Evolutionary conservation across 2,113 vertebrate genomes (phyloP).

Genomic region (Etia nguti): DNA sequence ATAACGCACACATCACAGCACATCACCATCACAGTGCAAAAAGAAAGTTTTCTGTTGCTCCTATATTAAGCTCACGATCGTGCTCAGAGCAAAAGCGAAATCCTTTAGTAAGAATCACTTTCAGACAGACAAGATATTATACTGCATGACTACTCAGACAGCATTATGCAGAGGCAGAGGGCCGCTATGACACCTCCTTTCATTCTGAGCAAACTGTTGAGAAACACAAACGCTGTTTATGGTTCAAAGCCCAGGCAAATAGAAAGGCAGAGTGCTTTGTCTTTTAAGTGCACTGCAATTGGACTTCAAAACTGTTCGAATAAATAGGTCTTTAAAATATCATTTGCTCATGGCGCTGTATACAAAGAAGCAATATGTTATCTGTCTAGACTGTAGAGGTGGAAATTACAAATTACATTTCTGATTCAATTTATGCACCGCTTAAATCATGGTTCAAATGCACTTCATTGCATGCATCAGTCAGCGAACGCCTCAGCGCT

Average conservation of each 20-base stretch:
- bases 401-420: background rate
- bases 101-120: conserved; percentile 21
- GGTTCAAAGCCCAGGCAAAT: conserved; percentile 49
- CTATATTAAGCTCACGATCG: conserved; percentile 1
- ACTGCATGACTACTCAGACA: conserved; percentile 20
- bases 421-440: background rate
- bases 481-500: background rate
- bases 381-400: background rate
- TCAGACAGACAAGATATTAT: conserved; percentile 29
- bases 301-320: conserved; percentile 14
- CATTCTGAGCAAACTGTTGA: conserved; percentile 23
- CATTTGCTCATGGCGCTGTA: background rate
- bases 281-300: conserved; percentile 34
- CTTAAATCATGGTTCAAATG: background rate
- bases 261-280: conserved; percentile 18
- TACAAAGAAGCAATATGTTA: background rate
- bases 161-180: conserved; percentile 35
- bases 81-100: background rate
- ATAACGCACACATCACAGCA: background rate
- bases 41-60: background rate
- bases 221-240: conserved; percentile 36
- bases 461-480: background rate
- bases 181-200: conserved; percentile 17
- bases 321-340: conserved; percentile 13
- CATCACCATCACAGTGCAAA: background rate